A percentile compares a stretch with the other conserved stretches of the same genome.
Conservation (phyloP, 2,797 vertebrate genomes). For the Betta splendens region DNA sequence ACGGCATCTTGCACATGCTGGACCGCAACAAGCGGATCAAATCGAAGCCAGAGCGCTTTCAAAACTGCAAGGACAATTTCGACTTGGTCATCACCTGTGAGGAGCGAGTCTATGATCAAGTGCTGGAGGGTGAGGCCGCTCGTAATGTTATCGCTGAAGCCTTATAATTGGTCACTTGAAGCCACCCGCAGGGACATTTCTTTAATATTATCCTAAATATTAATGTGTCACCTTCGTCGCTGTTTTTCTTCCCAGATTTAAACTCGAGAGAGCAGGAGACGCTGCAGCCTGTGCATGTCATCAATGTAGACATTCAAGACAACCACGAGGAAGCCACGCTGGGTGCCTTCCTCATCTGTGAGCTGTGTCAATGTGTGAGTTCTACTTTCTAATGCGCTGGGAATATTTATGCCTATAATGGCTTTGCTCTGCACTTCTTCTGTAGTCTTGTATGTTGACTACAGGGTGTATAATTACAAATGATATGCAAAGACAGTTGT, state of each 20-base stretch:
- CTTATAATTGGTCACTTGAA: neutral
- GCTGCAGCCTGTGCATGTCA: conserved; percentile 95
- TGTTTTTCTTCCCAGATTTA: conserved; percentile 81
- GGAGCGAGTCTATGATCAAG: conserved; percentile 98
- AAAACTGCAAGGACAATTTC: conserved; percentile 96
- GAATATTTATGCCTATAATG: too few relatives aligned
- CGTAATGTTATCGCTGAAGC: neutral
- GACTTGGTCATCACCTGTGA: conserved; percentile 98
- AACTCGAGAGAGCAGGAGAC: conserved; percentile 97
- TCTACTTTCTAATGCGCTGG: neutral
- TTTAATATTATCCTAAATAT: neutral
- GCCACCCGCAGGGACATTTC: neutral
- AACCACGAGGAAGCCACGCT: conserved; percentile 98
- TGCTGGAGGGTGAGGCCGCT: conserved; percentile 92
- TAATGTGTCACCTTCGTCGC: neutral
- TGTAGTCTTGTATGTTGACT: neutral
- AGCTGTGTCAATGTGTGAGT: conserved; percentile 99
- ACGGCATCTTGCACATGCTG: conserved; percentile 98
- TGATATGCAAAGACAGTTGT: neutral
- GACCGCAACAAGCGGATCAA: conserved; percentile 99
- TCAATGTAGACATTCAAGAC: conserved; percentile 99
- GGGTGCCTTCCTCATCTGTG: conserved; percentile 98
- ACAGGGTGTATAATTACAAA: neutral
- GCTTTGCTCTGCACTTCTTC: neutral
- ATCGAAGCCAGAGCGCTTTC: conserved; percentile 94